Conservation (phyloP, 1,140 invertebrate genomes). For the Lepidotrigona ventralis region DNA sequence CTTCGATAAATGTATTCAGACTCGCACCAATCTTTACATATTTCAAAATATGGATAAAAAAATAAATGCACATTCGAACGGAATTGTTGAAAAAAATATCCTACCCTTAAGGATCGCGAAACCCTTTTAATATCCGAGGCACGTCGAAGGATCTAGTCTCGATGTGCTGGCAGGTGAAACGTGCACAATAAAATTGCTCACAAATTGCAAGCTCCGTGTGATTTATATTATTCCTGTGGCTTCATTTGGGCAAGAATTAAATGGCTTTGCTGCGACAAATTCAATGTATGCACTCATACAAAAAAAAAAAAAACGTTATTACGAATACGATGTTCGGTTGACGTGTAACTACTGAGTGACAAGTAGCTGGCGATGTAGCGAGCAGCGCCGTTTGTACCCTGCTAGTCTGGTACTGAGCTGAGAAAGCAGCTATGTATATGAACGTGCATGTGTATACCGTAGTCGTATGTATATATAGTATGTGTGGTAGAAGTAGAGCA, state of each 20-base stretch:
- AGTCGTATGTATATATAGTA: background rate
- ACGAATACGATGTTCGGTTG: background rate
- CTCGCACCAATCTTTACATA: too few species aligned
- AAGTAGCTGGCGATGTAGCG: conserved; percentile 10
- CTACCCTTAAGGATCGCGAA: conserved; percentile 25
- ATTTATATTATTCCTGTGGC: background rate
- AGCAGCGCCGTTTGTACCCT: conserved; percentile 26
- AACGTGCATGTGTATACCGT: background rate
- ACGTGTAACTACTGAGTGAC: conserved; percentile 23
- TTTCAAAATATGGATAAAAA: background rate
- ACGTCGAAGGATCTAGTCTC: conserved; percentile 4
- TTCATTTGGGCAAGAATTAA: background rate
- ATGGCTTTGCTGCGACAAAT: background rate
- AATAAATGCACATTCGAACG: background rate
- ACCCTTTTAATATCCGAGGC: conserved; percentile 44
- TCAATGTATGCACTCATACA: background rate
- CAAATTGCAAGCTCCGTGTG: background rate
- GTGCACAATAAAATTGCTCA: background rate
- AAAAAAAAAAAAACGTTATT: background rate
- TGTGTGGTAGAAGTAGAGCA: conserved; percentile 34
- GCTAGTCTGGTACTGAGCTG: conserved; percentile 28
- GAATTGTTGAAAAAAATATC: conserved; percentile 9
- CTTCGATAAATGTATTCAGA: background rate
- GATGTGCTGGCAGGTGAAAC: background rate
- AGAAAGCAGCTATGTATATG: conserved; percentile 25